Evolutionary conservation across 2,113 vertebrate species (phyloP), one percentile per base, ranked within the genome.

Genomic region (Colaptes auratus): DNA sequence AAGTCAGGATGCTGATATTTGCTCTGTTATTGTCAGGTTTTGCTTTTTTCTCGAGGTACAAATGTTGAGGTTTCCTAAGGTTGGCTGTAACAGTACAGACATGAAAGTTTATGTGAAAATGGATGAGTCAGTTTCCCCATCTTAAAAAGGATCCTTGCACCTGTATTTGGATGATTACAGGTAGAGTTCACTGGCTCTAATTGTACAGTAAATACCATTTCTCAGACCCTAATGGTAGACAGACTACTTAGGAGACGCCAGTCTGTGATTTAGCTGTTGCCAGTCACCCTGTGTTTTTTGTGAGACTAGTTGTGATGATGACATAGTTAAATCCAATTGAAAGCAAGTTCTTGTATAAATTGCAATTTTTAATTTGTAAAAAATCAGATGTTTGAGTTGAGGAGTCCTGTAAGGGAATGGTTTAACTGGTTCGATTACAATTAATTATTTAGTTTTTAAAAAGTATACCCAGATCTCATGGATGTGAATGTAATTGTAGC

Each of bases 91-190:
- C 97, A 98, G 98, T 98, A 94, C 91, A 92, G 95, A 98, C 66
- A 69, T 98, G 97, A 98, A 99, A 98, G 98, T 97, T 98, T 97
- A 95, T 97, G 97, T 98, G 98, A 98, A 98, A 98, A 98, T 94
- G 97, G 98, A 98, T 98, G 98, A 98, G 98, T 98, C 60, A 53
- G 97, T 98, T 99, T 98, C 97, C 97, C 89, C 98, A 98, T 98
- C 97, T 98, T 95, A 95, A 89, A 98, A 98, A 97, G 82, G 96
- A 88, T 96, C 97, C 98, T 98, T 98, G 97, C 98, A 99, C 98
- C 99, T 99, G 98, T 98, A 98, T 98, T 98, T 98, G 97, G 98
- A 98, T 98, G 98, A 99, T 99, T 98, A 98, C 98, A 99, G 98
- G 98, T 99, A 98, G 98, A 98, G 97, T 97, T 98, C 95, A 87